Percentiles rank a stretch among this genome's conserved stretches.
These are phyloP conservation scores for Neoscelio sp. DNA, from an alignment of 2,888 invertebrate genomes.

Conservation along the genomic window DNA sequence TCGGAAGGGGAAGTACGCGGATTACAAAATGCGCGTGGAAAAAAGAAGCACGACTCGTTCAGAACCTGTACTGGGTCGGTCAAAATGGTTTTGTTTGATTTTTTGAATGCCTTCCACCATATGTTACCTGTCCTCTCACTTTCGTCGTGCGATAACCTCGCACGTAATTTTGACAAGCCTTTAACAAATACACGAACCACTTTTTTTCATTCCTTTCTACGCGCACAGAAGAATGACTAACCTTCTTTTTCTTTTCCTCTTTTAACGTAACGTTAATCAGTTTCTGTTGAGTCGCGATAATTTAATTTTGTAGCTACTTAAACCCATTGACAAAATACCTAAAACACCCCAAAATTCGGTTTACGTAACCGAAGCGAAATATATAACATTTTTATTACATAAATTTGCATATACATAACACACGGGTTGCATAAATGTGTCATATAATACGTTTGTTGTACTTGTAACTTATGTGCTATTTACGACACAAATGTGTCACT, in stretches of 20 bases:
- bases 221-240: too few species aligned
- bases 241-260: neutral
- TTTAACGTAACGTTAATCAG: too few species aligned
- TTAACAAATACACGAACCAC: slow-evolving; percentile 29
- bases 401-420: slow-evolving; percentile 59
- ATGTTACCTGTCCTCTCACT: slow-evolving; percentile 78
- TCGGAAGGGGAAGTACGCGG: slow-evolving; percentile 59
- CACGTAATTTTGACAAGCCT: slow-evolving; percentile 72
- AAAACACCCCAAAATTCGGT: too few species aligned
- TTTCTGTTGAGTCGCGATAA: too few species aligned
- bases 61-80: slow-evolving; percentile 62
- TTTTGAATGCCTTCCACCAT: slow-evolving; percentile 63
- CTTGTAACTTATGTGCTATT: slow-evolving; percentile 29
- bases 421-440: slow-evolving; percentile 58
- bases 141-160: slow-evolving; percentile 80
- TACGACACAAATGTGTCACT: slow-evolving; percentile 36
- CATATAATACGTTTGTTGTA: slow-evolving; percentile 53
- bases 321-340: too few species aligned
- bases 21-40: slow-evolving; percentile 53
- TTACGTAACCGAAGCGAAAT: slow-evolving; percentile 48
- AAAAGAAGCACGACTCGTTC: slow-evolving; percentile 56
- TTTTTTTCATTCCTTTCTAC: slow-evolving; percentile 34
- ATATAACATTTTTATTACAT: slow-evolving; percentile 66
- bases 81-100: slow-evolving; percentile 66
- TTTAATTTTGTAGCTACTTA: too few species aligned